Conservation (phyloP, 2,888 invertebrate genomes). For the Copidosoma aretas region DNA sequence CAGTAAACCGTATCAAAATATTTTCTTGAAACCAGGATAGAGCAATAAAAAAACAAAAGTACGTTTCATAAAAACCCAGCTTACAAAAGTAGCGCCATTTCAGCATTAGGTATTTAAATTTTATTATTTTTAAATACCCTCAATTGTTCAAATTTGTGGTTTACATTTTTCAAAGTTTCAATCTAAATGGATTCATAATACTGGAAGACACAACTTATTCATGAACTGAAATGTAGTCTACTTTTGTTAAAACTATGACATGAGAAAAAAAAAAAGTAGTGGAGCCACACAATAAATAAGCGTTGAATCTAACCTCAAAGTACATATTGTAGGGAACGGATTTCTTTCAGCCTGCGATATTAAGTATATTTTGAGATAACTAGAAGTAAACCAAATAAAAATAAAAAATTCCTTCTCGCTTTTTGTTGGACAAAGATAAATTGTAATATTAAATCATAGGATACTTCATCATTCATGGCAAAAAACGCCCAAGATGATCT, state of each 20-base stretch:
- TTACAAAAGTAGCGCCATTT: constrained; percentile 15
- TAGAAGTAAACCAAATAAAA: too few relatives aligned
- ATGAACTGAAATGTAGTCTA: constrained; percentile 10
- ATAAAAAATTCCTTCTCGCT: too few relatives aligned
- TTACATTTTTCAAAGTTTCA: neutral
- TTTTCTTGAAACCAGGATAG: constrained; percentile 23
- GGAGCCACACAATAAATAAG: constrained; percentile 11
- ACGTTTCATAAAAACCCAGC: neutral
- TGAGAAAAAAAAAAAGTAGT: constrained; percentile 19
- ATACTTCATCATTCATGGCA: too few relatives aligned
- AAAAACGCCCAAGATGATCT: too few relatives aligned
- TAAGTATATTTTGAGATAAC: too few relatives aligned
- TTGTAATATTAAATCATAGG: too few relatives aligned
- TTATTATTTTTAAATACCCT: neutral
- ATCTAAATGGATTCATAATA: constrained; percentile 17
- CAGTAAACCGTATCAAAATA: constrained; percentile 23
- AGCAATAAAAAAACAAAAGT: constrained; percentile 7
- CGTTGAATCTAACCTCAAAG: too few relatives aligned
- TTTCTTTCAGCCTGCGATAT: too few relatives aligned
- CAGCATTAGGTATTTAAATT: neutral
- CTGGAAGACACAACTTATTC: constrained; percentile 28
- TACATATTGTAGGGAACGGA: too few relatives aligned
- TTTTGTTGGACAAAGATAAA: too few relatives aligned
- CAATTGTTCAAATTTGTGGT: neutral
- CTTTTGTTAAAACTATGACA: constrained; percentile 15